Conservation (phyloP, 2,888 invertebrate species). For the Drosophila gaucha region DNA sequence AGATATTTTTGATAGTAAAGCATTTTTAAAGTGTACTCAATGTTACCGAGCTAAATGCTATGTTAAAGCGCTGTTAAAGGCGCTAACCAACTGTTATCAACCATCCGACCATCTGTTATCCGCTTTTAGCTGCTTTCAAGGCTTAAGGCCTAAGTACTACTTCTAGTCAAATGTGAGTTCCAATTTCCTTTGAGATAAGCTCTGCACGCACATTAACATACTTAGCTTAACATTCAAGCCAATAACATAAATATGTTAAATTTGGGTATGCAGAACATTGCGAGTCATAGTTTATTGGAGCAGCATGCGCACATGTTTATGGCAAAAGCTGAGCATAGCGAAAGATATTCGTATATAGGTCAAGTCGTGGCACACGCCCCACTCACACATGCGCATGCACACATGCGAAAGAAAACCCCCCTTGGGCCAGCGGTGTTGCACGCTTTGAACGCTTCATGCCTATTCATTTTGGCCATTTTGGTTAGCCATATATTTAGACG, state of each 20-base stretch:
- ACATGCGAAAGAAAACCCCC: not conserved
- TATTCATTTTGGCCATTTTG: slow-evolving; percentile 62
- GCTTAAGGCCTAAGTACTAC: not conserved
- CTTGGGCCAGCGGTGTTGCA: slow-evolving; percentile 44
- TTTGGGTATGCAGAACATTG: not conserved
- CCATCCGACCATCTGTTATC: too few relatives aligned
- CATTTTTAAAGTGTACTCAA: too few relatives aligned
- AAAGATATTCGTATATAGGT: slow-evolving; percentile 36
- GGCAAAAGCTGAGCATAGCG: slow-evolving; percentile 8
- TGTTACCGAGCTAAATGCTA: too few relatives aligned
- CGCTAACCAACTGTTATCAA: too few relatives aligned
- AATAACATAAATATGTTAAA: slow-evolving; percentile 33
- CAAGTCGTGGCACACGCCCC: slow-evolving; percentile 48
- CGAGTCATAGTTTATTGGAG: slow-evolving; percentile 11
- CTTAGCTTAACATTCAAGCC: not conserved
- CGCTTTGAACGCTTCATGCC: slow-evolving; percentile 52
- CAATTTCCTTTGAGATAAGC: not conserved
- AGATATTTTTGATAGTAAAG: too few relatives aligned
- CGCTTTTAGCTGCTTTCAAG: too few relatives aligned
- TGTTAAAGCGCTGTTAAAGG: too few relatives aligned
- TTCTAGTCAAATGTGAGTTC: too few relatives aligned
- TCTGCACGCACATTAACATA: slow-evolving; percentile 4
- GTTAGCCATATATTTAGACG: slow-evolving; percentile 62
- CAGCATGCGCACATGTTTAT: slow-evolving; percentile 7
- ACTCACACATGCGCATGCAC: slow-evolving; percentile 7